Percentiles rank a stretch among this genome's conserved stretches.
Conservation (phyloP, 2,888 invertebrate species). For the Eustalomyia histrio region DNA sequence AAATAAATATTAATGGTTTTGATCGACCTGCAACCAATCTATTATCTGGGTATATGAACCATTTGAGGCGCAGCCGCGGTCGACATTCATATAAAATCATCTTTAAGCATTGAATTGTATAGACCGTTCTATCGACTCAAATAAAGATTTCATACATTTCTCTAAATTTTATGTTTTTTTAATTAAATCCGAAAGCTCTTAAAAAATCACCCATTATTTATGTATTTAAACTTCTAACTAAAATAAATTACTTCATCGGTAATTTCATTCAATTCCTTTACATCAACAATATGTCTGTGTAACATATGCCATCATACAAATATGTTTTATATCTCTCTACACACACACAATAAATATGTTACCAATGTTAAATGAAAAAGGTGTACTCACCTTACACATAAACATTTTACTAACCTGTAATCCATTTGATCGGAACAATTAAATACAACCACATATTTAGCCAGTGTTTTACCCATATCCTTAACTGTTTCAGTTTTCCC, state of each 20-base stretch:
- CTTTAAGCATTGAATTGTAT: too few species aligned
- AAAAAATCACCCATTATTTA: too few species aligned
- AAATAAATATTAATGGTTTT: too few species aligned
- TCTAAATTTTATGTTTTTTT: too few species aligned
- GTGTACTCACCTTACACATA: not conserved
- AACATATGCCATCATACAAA: not conserved
- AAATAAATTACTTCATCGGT: conserved; percentile 18
- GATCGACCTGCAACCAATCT: too few species aligned
- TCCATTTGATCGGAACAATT: conserved; percentile 99
- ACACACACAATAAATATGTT: not conserved
- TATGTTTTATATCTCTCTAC: not conserved
- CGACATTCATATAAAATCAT: too few species aligned
- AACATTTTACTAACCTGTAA: conserved; percentile 82
- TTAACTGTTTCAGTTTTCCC: conserved; percentile 99
- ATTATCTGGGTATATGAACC: too few species aligned
- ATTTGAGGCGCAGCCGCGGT: too few species aligned
- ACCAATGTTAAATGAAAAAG: conserved; percentile 14
- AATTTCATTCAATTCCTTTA: conserved; percentile 22
- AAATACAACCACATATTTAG: conserved; percentile 97
- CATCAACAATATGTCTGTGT: conserved; percentile 1
- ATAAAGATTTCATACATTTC: too few species aligned
- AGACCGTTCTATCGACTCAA: too few species aligned
- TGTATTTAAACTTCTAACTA: conserved; percentile 22
- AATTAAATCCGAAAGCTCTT: too few species aligned
- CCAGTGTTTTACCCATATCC: conserved; percentile 98